Evolutionary conservation across 2,113 vertebrate genomes (phyloP).

Genomic region (Ciconia maguari): DNA sequence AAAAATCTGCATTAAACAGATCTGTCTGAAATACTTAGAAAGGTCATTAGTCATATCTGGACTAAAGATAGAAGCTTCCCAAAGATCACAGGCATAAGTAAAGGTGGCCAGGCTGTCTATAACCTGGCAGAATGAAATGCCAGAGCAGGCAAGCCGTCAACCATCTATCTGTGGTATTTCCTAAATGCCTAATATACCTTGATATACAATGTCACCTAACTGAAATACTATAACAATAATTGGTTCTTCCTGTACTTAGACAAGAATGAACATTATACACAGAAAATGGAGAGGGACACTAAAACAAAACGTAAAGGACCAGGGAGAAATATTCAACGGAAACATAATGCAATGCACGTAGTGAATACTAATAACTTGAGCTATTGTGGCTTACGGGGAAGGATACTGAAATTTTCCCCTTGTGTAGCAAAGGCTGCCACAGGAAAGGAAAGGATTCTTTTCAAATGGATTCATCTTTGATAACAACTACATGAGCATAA

Average conservation of each 20-base stretch:
- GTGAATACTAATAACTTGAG: neutral
- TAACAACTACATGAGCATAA: neutral
- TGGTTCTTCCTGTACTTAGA: constrained; percentile 35
- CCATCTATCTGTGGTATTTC: neutral
- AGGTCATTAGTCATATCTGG: neutral
- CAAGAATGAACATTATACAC: neutral
- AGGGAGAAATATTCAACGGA: neutral
- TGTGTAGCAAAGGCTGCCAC: neutral
- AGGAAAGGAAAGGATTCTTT: neutral
- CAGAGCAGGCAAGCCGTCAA: neutral
- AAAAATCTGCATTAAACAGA: neutral
- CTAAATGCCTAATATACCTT: neutral
- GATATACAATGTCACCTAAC: neutral
- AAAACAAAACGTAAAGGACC: neutral
- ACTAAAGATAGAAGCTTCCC: neutral
- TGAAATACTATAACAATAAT: constrained; percentile 37
- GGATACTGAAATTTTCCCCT: neutral
- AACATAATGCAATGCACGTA: neutral
- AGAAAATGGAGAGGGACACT: neutral
- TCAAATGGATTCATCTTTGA: neutral
- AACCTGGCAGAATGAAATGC: neutral
- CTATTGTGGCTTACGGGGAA: neutral
- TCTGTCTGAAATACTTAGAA: neutral
- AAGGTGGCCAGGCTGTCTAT: neutral
- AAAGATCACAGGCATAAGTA: neutral